Conservation (phyloP, 2,888 invertebrate species). For the Patella caerulea region DNA sequence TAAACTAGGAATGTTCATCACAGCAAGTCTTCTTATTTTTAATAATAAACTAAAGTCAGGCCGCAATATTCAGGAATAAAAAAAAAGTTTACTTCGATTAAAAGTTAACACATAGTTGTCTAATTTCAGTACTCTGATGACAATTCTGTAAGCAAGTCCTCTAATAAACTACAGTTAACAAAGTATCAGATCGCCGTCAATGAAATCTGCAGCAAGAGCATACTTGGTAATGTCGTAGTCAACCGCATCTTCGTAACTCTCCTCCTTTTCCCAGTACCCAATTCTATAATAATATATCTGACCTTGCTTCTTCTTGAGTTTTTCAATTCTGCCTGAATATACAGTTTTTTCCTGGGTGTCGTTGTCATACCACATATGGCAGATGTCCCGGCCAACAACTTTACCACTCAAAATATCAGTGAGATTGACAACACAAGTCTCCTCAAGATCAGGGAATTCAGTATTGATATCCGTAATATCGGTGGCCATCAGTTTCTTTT, state of each 20-base stretch:
- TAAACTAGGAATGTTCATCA: no score
- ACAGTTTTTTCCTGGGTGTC: background rate
- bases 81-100: no score
- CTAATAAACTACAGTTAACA: background rate
- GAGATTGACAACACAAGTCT: background rate
- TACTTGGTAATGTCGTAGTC: constrained; percentile 23
- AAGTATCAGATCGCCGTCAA: constrained; percentile 13
- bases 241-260: constrained; percentile 20
- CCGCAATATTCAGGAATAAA: no score
- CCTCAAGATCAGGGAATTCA: background rate
- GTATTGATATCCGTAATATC: background rate
- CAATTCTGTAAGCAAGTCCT: background rate
- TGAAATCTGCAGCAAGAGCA: constrained; percentile 22
- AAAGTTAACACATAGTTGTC: no score
- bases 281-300: background rate
- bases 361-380: constrained; percentile 25
- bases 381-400: constrained; percentile 26
- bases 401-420: constrained; percentile 23
- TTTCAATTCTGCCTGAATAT: constrained; percentile 18
- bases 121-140: no score
- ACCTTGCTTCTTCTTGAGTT: constrained; percentile 14
- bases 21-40: no score
- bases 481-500: background rate
- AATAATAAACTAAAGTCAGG: no score
- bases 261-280: constrained; percentile 16